Evolutionary conservation across 2,797 vertebrate species (phyloP).

Genomic region (Pipistrellus pipistrellus): DNA sequence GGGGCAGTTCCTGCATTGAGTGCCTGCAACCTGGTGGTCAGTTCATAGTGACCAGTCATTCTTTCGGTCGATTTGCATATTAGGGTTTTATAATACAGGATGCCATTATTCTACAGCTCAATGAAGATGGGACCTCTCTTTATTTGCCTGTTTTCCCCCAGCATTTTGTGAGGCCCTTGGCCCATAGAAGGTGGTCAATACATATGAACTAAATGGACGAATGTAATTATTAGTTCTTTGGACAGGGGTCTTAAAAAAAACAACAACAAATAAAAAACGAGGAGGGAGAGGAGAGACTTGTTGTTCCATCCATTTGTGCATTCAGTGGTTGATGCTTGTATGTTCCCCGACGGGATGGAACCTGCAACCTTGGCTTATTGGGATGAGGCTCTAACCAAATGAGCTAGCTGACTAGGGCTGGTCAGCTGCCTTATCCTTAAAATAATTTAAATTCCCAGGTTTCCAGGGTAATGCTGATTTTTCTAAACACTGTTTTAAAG

Average conservation of each 20-base stretch:
- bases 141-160: background rate
- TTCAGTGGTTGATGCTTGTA: background rate
- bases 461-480: conserved; percentile 29
- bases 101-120: background rate
- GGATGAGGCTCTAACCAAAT: background rate
- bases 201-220: background rate
- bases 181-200: background rate
- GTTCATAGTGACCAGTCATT: too few species aligned
- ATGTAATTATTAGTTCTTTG: background rate
- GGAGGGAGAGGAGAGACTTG: background rate
- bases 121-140: background rate
- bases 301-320: background rate
- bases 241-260: background rate
- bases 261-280: too few species aligned
- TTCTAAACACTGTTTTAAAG: background rate
- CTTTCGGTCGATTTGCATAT: too few species aligned
- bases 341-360: background rate
- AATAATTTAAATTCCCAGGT: background rate
- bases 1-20: too few species aligned
- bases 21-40: too few species aligned
- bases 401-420: background rate
- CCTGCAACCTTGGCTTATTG: background rate
- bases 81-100: too few species aligned
- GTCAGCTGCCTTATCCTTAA: background rate
- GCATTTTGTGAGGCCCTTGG: background rate